Conservation (phyloP, 2,113 vertebrate species). For the Equus przewalskii region DNA sequence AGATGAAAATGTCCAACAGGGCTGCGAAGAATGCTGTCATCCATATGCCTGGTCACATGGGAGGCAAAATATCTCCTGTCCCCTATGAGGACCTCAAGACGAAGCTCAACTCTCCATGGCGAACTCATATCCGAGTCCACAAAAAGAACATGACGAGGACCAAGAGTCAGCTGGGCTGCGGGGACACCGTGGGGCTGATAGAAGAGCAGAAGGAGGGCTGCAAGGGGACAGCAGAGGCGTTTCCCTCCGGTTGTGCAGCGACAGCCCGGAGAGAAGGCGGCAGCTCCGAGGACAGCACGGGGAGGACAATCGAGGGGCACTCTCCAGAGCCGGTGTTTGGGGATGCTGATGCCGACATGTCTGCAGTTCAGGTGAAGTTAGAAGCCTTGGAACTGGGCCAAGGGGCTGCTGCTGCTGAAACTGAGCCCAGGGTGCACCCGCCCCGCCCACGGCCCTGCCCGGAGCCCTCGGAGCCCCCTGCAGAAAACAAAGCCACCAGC, state of each 20-base stretch:
- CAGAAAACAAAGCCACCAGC: conserved; percentile 82
- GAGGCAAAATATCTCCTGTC: conserved; percentile 84
- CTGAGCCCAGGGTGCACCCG: conserved; percentile 63
- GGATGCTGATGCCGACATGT: conserved; percentile 78
- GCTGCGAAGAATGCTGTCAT: conserved; percentile 88
- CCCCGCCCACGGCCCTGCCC: conserved; percentile 76
- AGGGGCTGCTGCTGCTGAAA: neutral
- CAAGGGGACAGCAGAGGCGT: conserved; percentile 76
- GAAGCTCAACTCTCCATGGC: conserved; percentile 94
- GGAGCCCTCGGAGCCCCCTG: conserved; percentile 82
- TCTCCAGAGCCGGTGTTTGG: conserved; percentile 76
- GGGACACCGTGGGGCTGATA: conserved; percentile 91
- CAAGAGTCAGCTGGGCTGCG: conserved; percentile 92
- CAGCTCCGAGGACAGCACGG: conserved; percentile 74
- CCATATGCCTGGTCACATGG: conserved; percentile 87
- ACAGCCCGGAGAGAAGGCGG: conserved; percentile 50
- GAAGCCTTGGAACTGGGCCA: conserved; percentile 89
- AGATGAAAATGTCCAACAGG: conserved; percentile 88
- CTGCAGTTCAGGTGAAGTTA: conserved; percentile 89
- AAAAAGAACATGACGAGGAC: conserved; percentile 92
- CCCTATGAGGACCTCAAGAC: conserved; percentile 88
- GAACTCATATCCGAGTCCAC: conserved; percentile 94
- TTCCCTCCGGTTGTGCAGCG: neutral
- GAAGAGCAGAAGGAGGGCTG: conserved; percentile 86
- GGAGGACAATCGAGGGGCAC: conserved; percentile 83